A percentile compares a stretch with the other conserved stretches of the same genome.
Conservation (phyloP, 2,113 vertebrate genomes). For the Xerus inauris region DNA sequence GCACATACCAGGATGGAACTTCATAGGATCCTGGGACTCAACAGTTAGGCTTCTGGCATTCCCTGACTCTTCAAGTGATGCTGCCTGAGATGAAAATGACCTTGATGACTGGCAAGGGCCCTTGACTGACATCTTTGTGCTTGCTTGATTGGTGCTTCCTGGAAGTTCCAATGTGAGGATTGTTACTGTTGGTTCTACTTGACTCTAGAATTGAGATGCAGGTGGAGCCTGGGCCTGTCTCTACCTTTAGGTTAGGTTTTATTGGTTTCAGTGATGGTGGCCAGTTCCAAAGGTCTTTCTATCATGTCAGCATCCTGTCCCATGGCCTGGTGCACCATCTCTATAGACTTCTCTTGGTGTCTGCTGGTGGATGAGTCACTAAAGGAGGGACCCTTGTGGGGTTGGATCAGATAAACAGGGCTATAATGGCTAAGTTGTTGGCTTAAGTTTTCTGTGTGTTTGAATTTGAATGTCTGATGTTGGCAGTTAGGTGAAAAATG, state of each 20-base stretch:
- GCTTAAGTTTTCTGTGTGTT: background rate
- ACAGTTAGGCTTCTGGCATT: too few relatives aligned
- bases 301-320: accelerated
- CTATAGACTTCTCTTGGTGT: accelerated
- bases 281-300: background rate
- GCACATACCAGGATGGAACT: too few relatives aligned
- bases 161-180: background rate
- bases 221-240: too few relatives aligned
- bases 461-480: background rate
- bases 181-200: background rate
- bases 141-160: background rate
- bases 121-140: too few relatives aligned
- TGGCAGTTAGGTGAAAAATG: background rate
- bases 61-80: too few relatives aligned
- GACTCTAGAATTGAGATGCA: background rate
- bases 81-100: too few relatives aligned
- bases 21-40: background rate
- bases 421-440: background rate
- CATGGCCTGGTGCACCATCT: accelerated
- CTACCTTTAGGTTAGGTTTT: background rate
- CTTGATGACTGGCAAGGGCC: too few relatives aligned
- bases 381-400: accelerated
- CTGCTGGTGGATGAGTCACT: accelerated
- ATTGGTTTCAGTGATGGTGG: background rate
- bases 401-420: too few relatives aligned